Base-by-base conservation (phyloP, 2,888 invertebrate genomes). In the Tetragonula carbonaria region DNA sequence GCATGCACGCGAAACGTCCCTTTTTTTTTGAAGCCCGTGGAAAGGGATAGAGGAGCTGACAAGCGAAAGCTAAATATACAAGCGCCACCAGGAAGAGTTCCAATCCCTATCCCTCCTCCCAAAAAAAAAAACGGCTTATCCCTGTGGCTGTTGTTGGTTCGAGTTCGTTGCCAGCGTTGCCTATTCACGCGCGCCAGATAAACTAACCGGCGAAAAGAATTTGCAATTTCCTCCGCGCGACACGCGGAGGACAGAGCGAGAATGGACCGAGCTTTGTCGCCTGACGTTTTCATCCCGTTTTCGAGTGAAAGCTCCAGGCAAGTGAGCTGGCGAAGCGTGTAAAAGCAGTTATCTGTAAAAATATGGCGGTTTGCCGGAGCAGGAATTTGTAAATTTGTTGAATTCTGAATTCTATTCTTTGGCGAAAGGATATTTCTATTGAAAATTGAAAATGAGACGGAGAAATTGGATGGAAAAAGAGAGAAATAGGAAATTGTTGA, bases 61-160 rank as follows among this genome's bases (percentile, higher is more conserved):
- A 87, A 87, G 70, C 78, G 78, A 71, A 68, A 82, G 80, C 73
- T 84, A 86, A 84, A 88, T 84, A 81, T 80, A 86, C 85, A 82
- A 75, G 66, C 72, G 55, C 53, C 55, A 45, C 53, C 51, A 59
- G 55, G 53, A 62, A 68, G 50, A 71, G 65, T 28, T 68, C 38
- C 66, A 67, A 45, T 51, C 55, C 45, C 45, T 45, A 8, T 11
- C 45, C 45, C 45, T 45, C 45, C 45, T 45, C 23, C 14, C 55
- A 18, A 63, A 21, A 78, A 85, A 85, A 45, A 86, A 83, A 74
- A 63, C 78, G 74, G 86, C 83, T 86, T 86, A 86, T 83, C 83
- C 86, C 50, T 8, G 6, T 18, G 66, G 4, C 23, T 53, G 71
- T 73, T 53, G 72, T 50, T 72, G 83, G 75, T 86, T 86, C 86